phyloP scores from a whole-genome alignment of 2,113 vertebrate species.

The Mustela lutreola region DNA sequence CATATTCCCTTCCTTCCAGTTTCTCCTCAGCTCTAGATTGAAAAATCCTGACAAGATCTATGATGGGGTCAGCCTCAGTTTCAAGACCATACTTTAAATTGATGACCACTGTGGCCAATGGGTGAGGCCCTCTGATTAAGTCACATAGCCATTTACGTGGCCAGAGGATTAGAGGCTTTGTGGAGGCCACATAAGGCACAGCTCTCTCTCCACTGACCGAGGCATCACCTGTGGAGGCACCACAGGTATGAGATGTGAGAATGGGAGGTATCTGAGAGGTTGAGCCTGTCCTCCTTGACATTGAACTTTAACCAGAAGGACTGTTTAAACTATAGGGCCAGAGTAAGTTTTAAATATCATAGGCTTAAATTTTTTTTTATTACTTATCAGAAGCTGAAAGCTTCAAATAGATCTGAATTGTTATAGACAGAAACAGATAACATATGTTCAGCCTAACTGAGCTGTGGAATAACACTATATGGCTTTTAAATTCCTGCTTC shows the following conservation, averaged over 20 bases:
- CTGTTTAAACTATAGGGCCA: not conserved
- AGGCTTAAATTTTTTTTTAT: not conserved
- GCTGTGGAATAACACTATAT: not conserved
- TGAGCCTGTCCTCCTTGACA: not conserved
- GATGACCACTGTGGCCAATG: not conserved
- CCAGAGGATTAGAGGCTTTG: not conserved
- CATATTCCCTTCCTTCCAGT: not conserved
- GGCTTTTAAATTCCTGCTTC: not conserved
- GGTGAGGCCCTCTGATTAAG: not conserved
- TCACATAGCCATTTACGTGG: not conserved
- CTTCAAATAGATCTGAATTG: not conserved
- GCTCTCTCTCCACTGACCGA: not conserved
- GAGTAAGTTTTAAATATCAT: not conserved
- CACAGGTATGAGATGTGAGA: not conserved
- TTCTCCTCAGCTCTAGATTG: not conserved
- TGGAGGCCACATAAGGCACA: not conserved
- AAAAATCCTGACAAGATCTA: not conserved
- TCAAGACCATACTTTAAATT: not conserved
- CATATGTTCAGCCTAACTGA: not conserved
- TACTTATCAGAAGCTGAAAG: not conserved
- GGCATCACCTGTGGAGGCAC: not conserved
- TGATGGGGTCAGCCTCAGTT: not conserved
- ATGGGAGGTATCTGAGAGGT: not conserved
- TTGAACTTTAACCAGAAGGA: not conserved
- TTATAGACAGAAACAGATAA: not conserved